Evolutionary conservation across 2,888 invertebrate species (phyloP), one percentile per base, ranked within the genome.

Genomic region (Germaria angustata): DNA sequence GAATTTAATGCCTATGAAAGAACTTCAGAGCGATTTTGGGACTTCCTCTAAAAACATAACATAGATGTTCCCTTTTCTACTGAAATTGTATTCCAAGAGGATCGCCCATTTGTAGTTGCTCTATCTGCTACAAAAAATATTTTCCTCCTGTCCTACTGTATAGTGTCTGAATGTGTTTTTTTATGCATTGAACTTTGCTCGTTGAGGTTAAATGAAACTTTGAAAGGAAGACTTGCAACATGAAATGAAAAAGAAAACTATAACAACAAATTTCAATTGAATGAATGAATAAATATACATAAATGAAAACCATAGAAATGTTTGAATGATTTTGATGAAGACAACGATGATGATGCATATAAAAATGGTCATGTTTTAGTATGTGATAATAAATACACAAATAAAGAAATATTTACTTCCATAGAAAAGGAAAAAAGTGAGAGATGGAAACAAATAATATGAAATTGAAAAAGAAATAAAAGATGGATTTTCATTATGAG

Each of bases 181-280:
- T 32, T n/a, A 41, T 61, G 15, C 15, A 57, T 78, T 81, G 73
- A 81, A 81, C 81, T 81, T 57, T 81, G 68, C 63, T 68, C 72
- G 72, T 46, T 73, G 78, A 81, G 81, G 81, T 81, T 81, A 78
- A 73, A 73, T 78, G 73, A 73, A 78, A 81, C 63, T 76, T 71
- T 71, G 65, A 63, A 78, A 78, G 41, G 61, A 81, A 73, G 53
- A 77, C 59, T 80, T 81, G 71, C 69, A 72, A 77, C 46, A 61
- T 17, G 13, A 20, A 59, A 49, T 39, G 15, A 44, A 49, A 53
- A 36, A 24, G 44, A 36, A 24, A 24, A 65, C 17, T 39, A 66
- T 22, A 77, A 65, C 57, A 72, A 69, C 44, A 69, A 46, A 34
- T 78, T 78, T 81, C 53, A 73, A 73, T 81, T 72, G 66, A 72